phyloP scores from a whole-genome alignment of 2,797 vertebrate genomes.

The Sebastes baramenuke region DNA sequence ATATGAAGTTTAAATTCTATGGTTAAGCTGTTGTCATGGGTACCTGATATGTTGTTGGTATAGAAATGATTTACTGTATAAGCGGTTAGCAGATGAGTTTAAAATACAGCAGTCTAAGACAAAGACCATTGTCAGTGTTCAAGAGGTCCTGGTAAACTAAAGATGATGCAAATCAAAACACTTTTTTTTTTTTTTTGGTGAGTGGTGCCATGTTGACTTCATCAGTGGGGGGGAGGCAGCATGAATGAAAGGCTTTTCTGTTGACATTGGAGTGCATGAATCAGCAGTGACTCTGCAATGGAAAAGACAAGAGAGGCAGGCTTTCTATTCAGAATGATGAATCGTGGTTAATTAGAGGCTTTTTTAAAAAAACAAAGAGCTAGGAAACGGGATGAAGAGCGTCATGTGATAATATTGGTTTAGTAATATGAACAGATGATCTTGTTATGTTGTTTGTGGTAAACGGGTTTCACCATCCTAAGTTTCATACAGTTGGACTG shows the following conservation, averaged over 20 bases:
- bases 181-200: slow-evolving; percentile 16
- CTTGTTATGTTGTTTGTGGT: neutral
- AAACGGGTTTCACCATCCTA: neutral
- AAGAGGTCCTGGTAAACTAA: slow-evolving; percentile 16
- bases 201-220: slow-evolving; percentile 54
- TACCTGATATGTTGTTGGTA: neutral
- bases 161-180: slow-evolving; percentile 31
- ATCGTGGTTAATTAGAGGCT: slow-evolving; percentile 19
- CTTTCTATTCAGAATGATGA: neutral
- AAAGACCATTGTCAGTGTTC: slow-evolving; percentile 10
- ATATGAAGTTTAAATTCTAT: neutral
- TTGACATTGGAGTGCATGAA: slow-evolving; percentile 52
- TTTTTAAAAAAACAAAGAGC: neutral
- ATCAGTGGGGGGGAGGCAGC: slow-evolving; percentile 13
- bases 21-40: neutral
- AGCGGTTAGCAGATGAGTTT: neutral
- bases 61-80: neutral
- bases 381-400: neutral
- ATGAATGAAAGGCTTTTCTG: slow-evolving; percentile 57
- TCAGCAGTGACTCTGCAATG: slow-evolving; percentile 57
- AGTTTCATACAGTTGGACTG: neutral
- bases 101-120: neutral
- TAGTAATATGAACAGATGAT: neutral
- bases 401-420: neutral
- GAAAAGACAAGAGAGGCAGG: slow-evolving; percentile 22